Percentiles rank a stretch among this genome's conserved stretches.
phyloP scores from a whole-genome alignment of 2,888 invertebrate species.

The Hirtodrosophila trivittata region DNA sequence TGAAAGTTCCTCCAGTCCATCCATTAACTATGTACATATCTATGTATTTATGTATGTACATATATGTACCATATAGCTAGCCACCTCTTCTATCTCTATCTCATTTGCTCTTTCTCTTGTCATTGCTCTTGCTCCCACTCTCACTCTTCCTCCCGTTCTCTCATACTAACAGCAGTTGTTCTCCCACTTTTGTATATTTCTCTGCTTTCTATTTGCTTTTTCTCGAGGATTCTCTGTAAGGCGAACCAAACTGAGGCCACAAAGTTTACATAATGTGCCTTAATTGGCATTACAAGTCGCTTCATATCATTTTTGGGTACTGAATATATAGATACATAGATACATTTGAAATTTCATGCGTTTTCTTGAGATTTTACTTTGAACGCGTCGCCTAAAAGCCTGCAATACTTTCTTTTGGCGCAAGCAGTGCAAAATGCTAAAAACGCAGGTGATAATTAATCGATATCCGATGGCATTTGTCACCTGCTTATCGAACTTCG shows the following conservation, averaged over 20 bases:
- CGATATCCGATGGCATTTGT: neutral
- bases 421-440: conserved; percentile 42
- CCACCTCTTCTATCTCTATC: conserved; percentile 23
- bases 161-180: too few relatives aligned
- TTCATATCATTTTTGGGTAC: too few relatives aligned
- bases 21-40: conserved; percentile 22
- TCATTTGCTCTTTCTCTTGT: conserved; percentile 9
- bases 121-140: conserved; percentile 9
- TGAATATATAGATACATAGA: neutral
- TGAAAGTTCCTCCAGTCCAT: conserved; percentile 60
- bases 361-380: conserved; percentile 2
- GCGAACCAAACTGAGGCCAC: neutral
- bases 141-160: neutral
- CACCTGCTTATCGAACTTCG: too few relatives aligned
- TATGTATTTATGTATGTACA: neutral
- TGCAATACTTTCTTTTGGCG: conserved; percentile 20
- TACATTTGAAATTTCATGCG: conserved; percentile 2
- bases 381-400: conserved; percentile 54
- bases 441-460: neutral
- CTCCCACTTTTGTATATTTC: conserved; percentile 8
- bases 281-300: neutral
- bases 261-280: conserved; percentile 47
- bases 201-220: conserved; percentile 66
- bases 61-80: neutral
- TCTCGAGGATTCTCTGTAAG: conserved; percentile 35